Percentiles rank a stretch among this genome's conserved stretches.
Evolutionary conservation across 2,888 invertebrate genomes (phyloP).

Genomic region (Dione vanillae): DNA sequence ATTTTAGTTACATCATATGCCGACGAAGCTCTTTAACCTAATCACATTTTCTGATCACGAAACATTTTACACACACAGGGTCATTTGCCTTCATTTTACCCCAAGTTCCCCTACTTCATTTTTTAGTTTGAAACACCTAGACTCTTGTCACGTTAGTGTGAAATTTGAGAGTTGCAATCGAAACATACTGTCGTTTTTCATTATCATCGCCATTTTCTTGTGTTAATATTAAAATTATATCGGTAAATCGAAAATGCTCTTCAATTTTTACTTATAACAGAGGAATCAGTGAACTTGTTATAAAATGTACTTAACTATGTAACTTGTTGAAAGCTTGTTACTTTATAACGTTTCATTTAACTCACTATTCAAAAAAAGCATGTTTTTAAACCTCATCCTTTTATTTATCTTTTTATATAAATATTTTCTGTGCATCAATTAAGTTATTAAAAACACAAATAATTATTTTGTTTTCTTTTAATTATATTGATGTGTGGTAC

Average conservation of each 20-base stretch:
- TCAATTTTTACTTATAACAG: neutral
- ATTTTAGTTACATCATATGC: no score
- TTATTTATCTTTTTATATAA: neutral
- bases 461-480: slow-evolving; percentile 3
- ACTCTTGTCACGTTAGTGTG: slow-evolving; percentile 19
- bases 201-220: slow-evolving; percentile 1
- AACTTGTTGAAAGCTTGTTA: neutral
- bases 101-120: slow-evolving; percentile 6
- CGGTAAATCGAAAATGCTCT: neutral
- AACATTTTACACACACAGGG: no score
- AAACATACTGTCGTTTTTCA: neutral
- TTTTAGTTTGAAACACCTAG: slow-evolving; percentile 26
- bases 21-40: no score
- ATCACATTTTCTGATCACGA: no score
- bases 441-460: neutral
- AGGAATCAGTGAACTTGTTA: neutral
- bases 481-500: slow-evolving; percentile 38
- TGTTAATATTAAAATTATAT: neutral
- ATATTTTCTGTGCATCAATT: neutral
- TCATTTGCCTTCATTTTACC: no score
- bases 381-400: neutral
- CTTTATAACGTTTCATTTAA: neutral
- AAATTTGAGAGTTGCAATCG: slow-evolving; percentile 16
- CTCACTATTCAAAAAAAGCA: neutral
- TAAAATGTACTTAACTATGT: neutral